Percentiles rank a stretch among this genome's conserved stretches.
phyloP scores from a whole-genome alignment of 2,888 invertebrate genomes.

The Nemotelus pantherinus region DNA sequence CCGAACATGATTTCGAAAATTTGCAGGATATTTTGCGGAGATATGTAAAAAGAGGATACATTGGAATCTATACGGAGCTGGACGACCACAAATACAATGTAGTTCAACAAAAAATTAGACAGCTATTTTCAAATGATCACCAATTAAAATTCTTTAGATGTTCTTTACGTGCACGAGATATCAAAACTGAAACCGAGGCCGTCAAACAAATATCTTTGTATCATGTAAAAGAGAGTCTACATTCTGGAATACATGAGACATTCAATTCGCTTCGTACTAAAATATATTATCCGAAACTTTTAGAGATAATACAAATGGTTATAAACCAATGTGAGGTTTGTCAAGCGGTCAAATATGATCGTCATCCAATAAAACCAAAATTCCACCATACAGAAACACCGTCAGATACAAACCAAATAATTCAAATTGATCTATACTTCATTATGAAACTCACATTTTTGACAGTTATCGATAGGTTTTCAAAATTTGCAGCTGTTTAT shows the following conservation, averaged over 20 bases:
- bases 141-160: slow-evolving; percentile 15
- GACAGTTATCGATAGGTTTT: slow-evolving; percentile 39
- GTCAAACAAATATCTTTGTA: too few relatives aligned
- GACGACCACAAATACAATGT: slow-evolving; percentile 45
- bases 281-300: too few relatives aligned
- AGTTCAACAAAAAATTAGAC: slow-evolving; percentile 47
- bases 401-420: slow-evolving; percentile 19
- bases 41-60: slow-evolving; percentile 36
- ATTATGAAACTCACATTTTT: slow-evolving; percentile 21
- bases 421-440: slow-evolving; percentile 30
- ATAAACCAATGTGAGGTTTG: too few relatives aligned
- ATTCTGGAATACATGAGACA: too few relatives aligned
- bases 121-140: slow-evolving; percentile 47
- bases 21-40: slow-evolving; percentile 4
- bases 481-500: slow-evolving; percentile 31
- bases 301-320: too few relatives aligned
- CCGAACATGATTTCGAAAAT: slow-evolving; percentile 38
- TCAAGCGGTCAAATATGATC: background rate
- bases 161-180: too few relatives aligned
- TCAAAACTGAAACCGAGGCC: too few relatives aligned
- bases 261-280: slow-evolving; percentile 14
- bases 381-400: background rate
- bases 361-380: slow-evolving; percentile 1
- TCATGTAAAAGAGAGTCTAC: too few relatives aligned
- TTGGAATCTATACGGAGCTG: slow-evolving; percentile 47